Percentiles rank a stretch among this genome's conserved stretches.
Evolutionary conservation across 2,797 vertebrate genomes (phyloP).

Genomic region (Pteropus rufus): DNA sequence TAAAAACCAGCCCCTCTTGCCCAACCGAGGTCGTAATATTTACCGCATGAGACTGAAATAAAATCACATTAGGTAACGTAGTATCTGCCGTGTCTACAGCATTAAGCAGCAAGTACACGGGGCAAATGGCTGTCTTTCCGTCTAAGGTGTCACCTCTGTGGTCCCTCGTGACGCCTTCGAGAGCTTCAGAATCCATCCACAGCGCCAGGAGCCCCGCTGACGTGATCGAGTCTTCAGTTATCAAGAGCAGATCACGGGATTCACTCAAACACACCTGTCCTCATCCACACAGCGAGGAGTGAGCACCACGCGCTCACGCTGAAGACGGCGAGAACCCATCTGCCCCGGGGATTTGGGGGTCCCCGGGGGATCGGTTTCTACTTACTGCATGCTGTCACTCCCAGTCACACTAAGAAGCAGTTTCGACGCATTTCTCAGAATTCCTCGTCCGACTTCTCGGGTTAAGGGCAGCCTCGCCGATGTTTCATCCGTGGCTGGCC

Average conservation of each 20-base stretch:
- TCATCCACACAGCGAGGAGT: constrained; percentile 41
- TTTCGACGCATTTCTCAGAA: constrained; percentile 86
- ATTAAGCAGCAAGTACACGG: too few species aligned
- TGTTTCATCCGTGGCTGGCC: constrained; percentile 92
- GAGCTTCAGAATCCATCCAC: neutral
- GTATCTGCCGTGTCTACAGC: neutral
- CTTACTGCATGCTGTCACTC: constrained; percentile 79
- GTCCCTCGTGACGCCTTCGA: too few species aligned
- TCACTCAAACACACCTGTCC: neutral
- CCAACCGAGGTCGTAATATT: constrained; percentile 50
- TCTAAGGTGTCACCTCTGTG: neutral
- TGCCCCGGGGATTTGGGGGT: constrained; percentile 29
- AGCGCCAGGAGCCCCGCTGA: neutral
- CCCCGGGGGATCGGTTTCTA: constrained; percentile 71
- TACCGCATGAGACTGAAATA: neutral
- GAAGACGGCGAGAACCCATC: constrained; percentile 50
- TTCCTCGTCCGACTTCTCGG: constrained; percentile 85
- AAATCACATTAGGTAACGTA: neutral
- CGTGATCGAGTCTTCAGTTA: neutral
- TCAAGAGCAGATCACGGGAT: neutral
- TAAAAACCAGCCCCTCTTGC: constrained; percentile 13
- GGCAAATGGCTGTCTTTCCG: neutral
- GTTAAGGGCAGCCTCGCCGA: constrained; percentile 70
- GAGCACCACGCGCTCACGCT: neutral
- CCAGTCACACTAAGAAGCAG: constrained; percentile 82